Base-by-base conservation (phyloP, 2,113 vertebrate species). In the Aleadryas rufinucha region DNA sequence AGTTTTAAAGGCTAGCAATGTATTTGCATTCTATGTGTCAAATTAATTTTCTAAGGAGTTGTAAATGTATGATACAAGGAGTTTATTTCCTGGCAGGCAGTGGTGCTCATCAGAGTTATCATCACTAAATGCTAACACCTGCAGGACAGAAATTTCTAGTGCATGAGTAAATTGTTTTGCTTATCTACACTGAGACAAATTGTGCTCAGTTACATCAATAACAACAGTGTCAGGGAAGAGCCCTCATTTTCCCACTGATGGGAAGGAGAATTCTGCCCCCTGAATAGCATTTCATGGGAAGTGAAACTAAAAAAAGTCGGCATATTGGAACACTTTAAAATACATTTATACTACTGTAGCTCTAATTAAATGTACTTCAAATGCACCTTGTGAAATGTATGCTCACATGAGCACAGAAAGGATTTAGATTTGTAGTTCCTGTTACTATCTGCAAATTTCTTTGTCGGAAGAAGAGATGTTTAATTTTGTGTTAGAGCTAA, bases 331-430 rank as follows among this genome's bases (percentile, higher is more conserved):
- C 7, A 26, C 13, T 65, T 89, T 61, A 41, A 61, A 76, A 66
- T 45, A 28, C 31, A 22, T 82, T 94, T 93, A 26, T 59, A 78
- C 37, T 66, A 10, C 61, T 59, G 23, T 53, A 54, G 50, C 21
- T 87, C 12, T 92, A 93, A 82, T 61, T 90, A 90, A 96, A 84
- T 30, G 30, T 31, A 91, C n/a, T 69, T 94, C 78, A 95, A 82
- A 91, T 50, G n/a, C 56, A 93, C 50, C 41, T 59, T 71, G 41
- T 75, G 59, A 88, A 96, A 92, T 49, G 82, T 59, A 77, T 69
- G 92, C 83, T 96, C 80, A 83, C 30, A 70, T 59, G 72, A 72
- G 71, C 53, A 49, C 19, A 82, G 56, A 65, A 89, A 84, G 70
- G 82, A 90, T 96, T 95, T 95, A 90, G 39, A 81, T 47, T 22